phyloP scores from a whole-genome alignment of 1,140 invertebrate species.

The Popillia japonica region DNA sequence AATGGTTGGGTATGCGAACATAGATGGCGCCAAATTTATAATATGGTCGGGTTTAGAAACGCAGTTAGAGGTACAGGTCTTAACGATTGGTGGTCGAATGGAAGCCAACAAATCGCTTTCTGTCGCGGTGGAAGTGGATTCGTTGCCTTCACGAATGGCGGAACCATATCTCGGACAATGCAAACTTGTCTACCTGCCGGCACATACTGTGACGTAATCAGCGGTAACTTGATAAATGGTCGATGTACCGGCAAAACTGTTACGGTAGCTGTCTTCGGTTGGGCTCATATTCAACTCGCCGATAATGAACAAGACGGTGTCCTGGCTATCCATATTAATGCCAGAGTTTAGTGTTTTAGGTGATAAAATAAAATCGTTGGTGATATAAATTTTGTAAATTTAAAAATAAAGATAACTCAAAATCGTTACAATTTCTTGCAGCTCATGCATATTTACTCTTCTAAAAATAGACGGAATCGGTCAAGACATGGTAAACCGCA shows the following conservation, averaged over 20 bases:
- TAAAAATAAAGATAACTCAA: too few relatives aligned
- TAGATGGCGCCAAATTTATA: conserved; percentile 82
- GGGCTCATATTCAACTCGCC: conserved; percentile 69
- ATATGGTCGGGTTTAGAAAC: conserved; percentile 82
- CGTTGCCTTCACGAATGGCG: conserved; percentile 76
- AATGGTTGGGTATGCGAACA: conserved; percentile 92
- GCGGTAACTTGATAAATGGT: conserved; percentile 69
- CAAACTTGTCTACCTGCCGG: conserved; percentile 79
- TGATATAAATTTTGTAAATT: too few relatives aligned
- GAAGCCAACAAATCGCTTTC: conserved; percentile 79
- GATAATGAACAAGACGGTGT: conserved; percentile 72
- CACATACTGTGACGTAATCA: conserved; percentile 86
- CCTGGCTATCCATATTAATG: conserved; percentile 76
- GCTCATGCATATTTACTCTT: not conserved
- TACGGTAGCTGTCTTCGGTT: conserved; percentile 70
- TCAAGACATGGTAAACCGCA: not conserved
- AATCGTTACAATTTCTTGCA: too few relatives aligned
- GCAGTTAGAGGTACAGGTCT: conserved; percentile 65
- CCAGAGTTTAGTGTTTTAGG: conserved; percentile 47
- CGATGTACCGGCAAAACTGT: conserved; percentile 78
- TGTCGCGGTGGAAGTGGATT: conserved; percentile 74
- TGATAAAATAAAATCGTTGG: too few relatives aligned
- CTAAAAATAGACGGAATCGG: not conserved
- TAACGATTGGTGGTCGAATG: conserved; percentile 78
- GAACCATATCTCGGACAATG: conserved; percentile 66